Conservation (phyloP, 2,888 invertebrate genomes). For the Peribatodes rhomboidaria region DNA sequence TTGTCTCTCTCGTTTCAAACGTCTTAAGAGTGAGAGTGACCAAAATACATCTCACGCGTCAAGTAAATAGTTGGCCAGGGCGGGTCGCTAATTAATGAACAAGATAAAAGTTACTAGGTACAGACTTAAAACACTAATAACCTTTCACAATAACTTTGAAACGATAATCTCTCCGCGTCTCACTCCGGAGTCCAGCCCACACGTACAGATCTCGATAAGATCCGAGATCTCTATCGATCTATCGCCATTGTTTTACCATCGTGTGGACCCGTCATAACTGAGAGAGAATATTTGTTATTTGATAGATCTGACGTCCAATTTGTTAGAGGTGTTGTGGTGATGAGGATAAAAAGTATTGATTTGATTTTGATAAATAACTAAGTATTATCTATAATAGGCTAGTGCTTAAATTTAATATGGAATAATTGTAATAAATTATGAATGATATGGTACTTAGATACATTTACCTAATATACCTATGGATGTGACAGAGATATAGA, state of each 20-base stretch:
- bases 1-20: too few relatives aligned
- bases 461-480: too few relatives aligned
- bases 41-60: too few relatives aligned
- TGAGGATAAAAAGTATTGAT: background rate
- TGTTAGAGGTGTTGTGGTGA: constrained; percentile 21
- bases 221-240: constrained; percentile 51
- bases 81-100: too few relatives aligned
- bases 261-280: constrained; percentile 36
- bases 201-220: constrained; percentile 53
- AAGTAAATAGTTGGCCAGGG: too few relatives aligned
- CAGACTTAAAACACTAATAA: background rate
- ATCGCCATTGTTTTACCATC: constrained; percentile 54
- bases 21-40: too few relatives aligned
- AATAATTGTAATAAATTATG: too few relatives aligned
- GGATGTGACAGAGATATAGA: too few relatives aligned
- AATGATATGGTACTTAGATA: too few relatives aligned
- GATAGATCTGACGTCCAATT: constrained; percentile 28
- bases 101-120: background rate
- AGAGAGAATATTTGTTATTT: constrained; percentile 26
- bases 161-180: constrained; percentile 19
- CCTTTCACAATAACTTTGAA: constrained; percentile 9
- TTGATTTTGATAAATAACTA: background rate
- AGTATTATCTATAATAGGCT: too few relatives aligned
- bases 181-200: constrained; percentile 38
- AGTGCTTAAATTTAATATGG: too few relatives aligned